A percentile compares a stretch with the other conserved stretches of the same genome.
Evolutionary conservation across 2,113 vertebrate species (phyloP).

Genomic region (Indri indri): DNA sequence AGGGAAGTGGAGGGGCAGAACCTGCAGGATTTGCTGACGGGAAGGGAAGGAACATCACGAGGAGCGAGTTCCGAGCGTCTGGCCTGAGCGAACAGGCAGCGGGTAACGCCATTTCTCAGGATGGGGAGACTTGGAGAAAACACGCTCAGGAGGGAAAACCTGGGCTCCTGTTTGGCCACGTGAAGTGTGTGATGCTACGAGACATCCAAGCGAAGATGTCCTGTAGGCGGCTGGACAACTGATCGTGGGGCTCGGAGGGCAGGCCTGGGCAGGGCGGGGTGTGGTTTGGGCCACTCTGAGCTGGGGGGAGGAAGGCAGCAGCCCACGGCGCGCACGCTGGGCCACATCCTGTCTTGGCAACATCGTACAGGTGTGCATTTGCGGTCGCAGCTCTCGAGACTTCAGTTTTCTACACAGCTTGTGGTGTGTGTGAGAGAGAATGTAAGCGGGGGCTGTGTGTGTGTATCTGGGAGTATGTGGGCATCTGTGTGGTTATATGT

Average conservation of each 20-base stretch:
- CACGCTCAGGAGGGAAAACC: not conserved
- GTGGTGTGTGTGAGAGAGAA: too few relatives aligned
- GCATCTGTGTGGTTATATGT: not conserved
- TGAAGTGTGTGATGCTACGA: not conserved
- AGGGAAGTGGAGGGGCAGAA: not conserved
- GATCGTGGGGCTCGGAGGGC: rapidly evolving
- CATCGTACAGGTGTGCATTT: not conserved
- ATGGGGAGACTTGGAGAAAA: not conserved
- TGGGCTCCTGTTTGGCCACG: not conserved
- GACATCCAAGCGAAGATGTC: not conserved
- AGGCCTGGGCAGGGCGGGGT: not conserved
- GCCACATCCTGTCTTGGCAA: not conserved
- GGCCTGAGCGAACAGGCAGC: not conserved
- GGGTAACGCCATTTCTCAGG: not conserved
- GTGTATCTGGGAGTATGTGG: not conserved
- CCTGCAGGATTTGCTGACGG: not conserved
- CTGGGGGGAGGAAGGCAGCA: too few relatives aligned
- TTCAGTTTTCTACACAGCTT: not conserved
- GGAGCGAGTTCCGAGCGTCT: not conserved
- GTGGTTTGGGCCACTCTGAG: not conserved
- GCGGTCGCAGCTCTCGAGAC: not conserved
- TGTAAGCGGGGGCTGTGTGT: too few relatives aligned
- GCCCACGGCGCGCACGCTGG: not conserved
- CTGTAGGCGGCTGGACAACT: not conserved
- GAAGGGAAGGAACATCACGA: not conserved